These are phyloP conservation scores for Xenopus petersii DNA, from an alignment of 2,797 vertebrate species.

Conservation along the genomic window DNA sequence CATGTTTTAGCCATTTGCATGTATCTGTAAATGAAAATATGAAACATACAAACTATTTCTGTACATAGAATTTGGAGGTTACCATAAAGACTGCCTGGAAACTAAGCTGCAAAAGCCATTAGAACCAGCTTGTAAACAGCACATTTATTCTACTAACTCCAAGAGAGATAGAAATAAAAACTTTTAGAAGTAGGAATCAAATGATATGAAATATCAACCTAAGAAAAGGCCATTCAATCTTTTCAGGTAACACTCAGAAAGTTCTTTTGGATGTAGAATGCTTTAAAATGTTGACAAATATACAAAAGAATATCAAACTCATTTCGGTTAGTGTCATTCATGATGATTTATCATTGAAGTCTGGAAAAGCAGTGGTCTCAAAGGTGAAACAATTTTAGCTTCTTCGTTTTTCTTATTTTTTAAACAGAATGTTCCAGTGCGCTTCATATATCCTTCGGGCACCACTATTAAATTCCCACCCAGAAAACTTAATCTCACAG, in stretches of 20 bases:
- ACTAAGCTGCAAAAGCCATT: slow-evolving; percentile 11
- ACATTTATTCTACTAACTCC: slow-evolving; percentile 43
- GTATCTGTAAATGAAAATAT: no score
- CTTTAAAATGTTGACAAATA: slow-evolving; percentile 54
- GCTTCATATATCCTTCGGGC: slow-evolving; percentile 68
- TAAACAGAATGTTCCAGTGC: slow-evolving; percentile 61
- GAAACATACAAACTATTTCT: no score
- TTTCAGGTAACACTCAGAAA: slow-evolving; percentile 55
- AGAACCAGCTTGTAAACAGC: slow-evolving; percentile 33
- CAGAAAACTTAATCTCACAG: slow-evolving; percentile 68
- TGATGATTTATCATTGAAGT: slow-evolving; percentile 58
- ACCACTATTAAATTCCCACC: slow-evolving; percentile 70
- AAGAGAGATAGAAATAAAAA: slow-evolving; percentile 38
- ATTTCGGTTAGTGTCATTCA: slow-evolving; percentile 64
- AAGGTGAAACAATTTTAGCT: slow-evolving; percentile 65
- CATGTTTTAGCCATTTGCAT: no score
- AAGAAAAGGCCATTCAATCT: slow-evolving; percentile 51
- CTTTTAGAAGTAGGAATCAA: slow-evolving; percentile 43
- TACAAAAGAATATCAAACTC: slow-evolving; percentile 61
- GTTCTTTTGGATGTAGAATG: slow-evolving; percentile 57
- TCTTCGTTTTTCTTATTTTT: slow-evolving; percentile 51
- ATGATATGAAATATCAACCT: slow-evolving; percentile 50
- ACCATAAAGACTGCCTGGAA: background rate
- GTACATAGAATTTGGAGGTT: no score
- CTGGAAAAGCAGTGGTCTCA: slow-evolving; percentile 57